A percentile compares a stretch with the other conserved stretches of the same genome.
phyloP scores from a whole-genome alignment of 2,113 vertebrate genomes.

The Bolborhynchus lineola region DNA sequence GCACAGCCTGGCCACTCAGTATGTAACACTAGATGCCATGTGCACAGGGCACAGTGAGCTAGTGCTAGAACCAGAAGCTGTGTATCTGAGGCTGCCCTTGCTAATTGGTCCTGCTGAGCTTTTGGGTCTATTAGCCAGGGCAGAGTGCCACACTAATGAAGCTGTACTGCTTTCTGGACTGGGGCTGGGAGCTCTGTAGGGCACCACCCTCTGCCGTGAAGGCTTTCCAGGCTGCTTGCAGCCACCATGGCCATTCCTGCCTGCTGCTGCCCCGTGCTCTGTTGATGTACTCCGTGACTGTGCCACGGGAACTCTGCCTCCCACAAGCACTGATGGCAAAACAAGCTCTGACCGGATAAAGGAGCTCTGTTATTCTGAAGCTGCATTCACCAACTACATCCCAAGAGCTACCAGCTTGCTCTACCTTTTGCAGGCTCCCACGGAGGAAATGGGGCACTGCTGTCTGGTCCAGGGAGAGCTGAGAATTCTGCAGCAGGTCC shows the following conservation, averaged over 20 bases:
- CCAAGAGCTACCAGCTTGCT: background rate
- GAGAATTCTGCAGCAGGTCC: background rate
- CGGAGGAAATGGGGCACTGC: background rate
- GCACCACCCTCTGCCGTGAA: background rate
- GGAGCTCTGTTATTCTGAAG: background rate
- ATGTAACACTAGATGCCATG: background rate
- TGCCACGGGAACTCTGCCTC: background rate
- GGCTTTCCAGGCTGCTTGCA: background rate
- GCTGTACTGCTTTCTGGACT: background rate
- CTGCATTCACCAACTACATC: background rate
- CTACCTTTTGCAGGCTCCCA: background rate
- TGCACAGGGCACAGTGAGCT: background rate
- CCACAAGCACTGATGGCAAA: rapidly evolving
- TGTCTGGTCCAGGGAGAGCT: background rate
- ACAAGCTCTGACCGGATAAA: background rate
- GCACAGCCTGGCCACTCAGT: background rate
- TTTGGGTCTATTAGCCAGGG: background rate
- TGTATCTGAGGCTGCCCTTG: background rate
- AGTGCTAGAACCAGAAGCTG: background rate
- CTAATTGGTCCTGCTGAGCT: slow-evolving; percentile 38
- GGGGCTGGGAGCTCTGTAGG: background rate
- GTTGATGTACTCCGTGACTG: rapidly evolving
- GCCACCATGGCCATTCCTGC: rapidly evolving
- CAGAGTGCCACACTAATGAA: slow-evolving; percentile 17
- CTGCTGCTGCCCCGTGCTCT: background rate